Base-by-base conservation (phyloP, 2,797 vertebrate genomes). In the Podarcis lilfordi region DNA sequence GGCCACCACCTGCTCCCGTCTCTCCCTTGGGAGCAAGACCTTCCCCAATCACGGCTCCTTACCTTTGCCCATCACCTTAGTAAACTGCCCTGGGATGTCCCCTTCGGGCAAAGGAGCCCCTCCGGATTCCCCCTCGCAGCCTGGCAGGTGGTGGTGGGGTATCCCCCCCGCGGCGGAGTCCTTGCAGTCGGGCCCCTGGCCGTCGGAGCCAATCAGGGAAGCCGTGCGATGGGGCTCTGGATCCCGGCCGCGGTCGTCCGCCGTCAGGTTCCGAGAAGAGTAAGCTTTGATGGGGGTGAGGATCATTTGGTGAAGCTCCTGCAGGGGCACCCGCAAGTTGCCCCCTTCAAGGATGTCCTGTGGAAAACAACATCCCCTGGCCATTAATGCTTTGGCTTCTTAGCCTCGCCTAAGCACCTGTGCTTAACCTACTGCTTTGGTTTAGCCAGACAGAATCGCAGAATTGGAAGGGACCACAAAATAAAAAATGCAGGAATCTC, bases 51-150 rank as follows among this genome's bases (percentile, higher is more conserved):
- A 2, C 0, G 11, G 8, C 2, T 0, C 0, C 95, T 92, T 96
- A 99, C 99, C 99, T 99, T 99, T 99, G 40, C 99, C 99, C 99
- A 99, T 99, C 92, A 99, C 98, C 2, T 98, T 98, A 17, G 98
- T 99, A 96, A 99, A 99, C 97, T 99, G 99, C 4, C 98, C 98
- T 0, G 99, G 98, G 90, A 99, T 97, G 94, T 99, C 98, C 0
- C 98, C 99, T 94, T 99, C 98, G 0, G 98, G 97, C 86, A 99
- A 94, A 29, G 98, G 96, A 13, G 95, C 97, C 0, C 97, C 93
- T 10, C 97, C 97, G 0, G 98, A 97, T 96, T 99, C 98, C 0
- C 96, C 96, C 78, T 99, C 98, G 8, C 98, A 98, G 1, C 97
- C 98, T 0, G 96, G 96, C 85, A 99, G 89, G 2, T 96, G 97